These are phyloP conservation scores for Rapana venosa DNA, from an alignment of 2,888 invertebrate species.

Conservation along the genomic window DNA sequence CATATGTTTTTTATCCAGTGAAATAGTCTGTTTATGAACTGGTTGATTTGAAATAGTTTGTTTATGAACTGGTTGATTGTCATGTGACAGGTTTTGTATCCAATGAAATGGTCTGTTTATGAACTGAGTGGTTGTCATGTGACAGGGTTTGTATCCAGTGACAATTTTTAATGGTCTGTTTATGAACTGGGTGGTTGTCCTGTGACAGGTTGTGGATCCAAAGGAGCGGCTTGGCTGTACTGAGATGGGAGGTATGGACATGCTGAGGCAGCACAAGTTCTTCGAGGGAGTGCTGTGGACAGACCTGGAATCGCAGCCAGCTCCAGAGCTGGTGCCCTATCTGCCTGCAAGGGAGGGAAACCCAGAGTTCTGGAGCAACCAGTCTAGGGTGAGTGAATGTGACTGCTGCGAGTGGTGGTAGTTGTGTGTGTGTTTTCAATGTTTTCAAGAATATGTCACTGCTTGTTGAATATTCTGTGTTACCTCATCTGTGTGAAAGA, in stretches of 20 bases:
- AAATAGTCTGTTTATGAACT: too few relatives aligned
- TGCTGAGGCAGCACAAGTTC: conserved; percentile 91
- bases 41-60: too few relatives aligned
- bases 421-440: not conserved
- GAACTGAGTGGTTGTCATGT: too few relatives aligned
- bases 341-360: conserved; percentile 85
- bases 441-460: not conserved
- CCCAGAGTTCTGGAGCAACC: conserved; percentile 82
- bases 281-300: conserved; percentile 92
- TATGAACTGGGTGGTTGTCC: too few relatives aligned
- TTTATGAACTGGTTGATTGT: too few relatives aligned
- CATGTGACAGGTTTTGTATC: conserved; percentile 83
- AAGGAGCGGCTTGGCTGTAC: conserved; percentile 88
- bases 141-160: too few relatives aligned
- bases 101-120: too few relatives aligned
- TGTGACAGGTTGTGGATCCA: conserved; percentile 84
- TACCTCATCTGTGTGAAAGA: not conserved
- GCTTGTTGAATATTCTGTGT: not conserved
- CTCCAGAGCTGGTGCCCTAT: conserved; percentile 84
- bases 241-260: conserved; percentile 84
- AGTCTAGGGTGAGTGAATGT: conserved; percentile 25
- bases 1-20: too few relatives aligned
- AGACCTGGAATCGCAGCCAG: conserved; percentile 86
- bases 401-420: not conserved
- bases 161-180: too few relatives aligned